Evolutionary conservation across 2,797 vertebrate genomes (phyloP), one percentile per base, ranked within the genome.

Genomic region (Pantherophis alleghaniensis): DNA sequence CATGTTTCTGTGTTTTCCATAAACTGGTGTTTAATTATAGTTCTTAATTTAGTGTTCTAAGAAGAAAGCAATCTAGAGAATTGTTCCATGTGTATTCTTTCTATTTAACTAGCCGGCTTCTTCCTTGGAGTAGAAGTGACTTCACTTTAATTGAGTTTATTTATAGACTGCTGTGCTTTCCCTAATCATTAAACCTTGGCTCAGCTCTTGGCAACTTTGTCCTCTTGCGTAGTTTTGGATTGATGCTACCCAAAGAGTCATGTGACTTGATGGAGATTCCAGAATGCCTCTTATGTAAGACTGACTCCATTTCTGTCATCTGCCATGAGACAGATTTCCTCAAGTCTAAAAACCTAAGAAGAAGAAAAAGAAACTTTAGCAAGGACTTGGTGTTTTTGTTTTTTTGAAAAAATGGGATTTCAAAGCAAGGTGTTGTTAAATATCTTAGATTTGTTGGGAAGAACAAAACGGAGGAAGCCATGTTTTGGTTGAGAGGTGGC

Each of bases 131-230:
- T 14, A 83, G 53, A 55, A 9, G 0, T 51, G 0, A 79, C 3
- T 1, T 95, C 91, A 93, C 89, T 90, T 95, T 91, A 0, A 0
- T 0, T 47, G 87, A 2, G 0, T 90, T 88, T 96, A 89, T 96
- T 95, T 93, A 95, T 96, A 96, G 95, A 16, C 90, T 92, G 89
- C 28, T 0, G 91, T 95, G 95, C 95, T 96, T 96, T 94, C 95
- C 96, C 95, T 95, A 10, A 55, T 93, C 9, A 1, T 93, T 94
- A 26, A 18, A 91, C 93, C 93, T 93, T 96, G 13, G 53, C 24
- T 93, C 90, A 4, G 59, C 12, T 92, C 91, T 94, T 92, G 95
- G 96, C 95, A 96, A 89, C 90, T 63, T 83, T 1, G 0, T 93
- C 91, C 87, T 94, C 93, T 57, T 92, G 42, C 7, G 89, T 91